These are phyloP conservation scores for Henricia sp. DNA, from an alignment of 53 echinoderm and acorn worm genomes.

Conservation along the genomic window DNA sequence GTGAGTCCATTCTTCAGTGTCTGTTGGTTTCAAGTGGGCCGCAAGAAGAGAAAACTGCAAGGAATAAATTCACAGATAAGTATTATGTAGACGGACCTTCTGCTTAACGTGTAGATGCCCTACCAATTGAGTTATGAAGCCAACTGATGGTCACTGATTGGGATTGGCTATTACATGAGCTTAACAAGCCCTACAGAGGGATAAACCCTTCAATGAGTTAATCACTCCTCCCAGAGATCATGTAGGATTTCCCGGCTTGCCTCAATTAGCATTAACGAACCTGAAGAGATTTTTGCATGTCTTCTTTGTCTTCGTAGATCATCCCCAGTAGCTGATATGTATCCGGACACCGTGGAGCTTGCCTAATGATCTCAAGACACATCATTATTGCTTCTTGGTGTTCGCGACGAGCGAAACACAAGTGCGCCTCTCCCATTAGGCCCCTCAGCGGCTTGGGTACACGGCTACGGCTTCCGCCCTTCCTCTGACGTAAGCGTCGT, in stretches of 20 bases:
- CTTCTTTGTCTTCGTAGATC: conserved; percentile 90
- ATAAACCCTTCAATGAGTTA: too few species aligned
- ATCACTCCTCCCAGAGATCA: too few species aligned
- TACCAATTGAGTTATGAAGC: too few species aligned
- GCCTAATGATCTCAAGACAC: conserved; percentile 93
- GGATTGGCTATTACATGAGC: too few species aligned
- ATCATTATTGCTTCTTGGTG: conserved; percentile 86
- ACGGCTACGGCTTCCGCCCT: conserved; percentile 21
- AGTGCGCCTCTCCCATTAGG: conserved; percentile 93
- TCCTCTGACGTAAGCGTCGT: conserved; percentile 5
- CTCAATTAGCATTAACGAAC: conserved; percentile 64
- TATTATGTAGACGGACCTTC: too few species aligned
- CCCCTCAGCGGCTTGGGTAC: conserved; percentile 87
- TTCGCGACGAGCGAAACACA: conserved; percentile 90
- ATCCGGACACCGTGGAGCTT: conserved; percentile 83
- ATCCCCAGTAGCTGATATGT: conserved; percentile 90
- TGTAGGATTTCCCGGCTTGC: too few species aligned
- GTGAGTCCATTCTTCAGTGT: conserved; percentile 87
- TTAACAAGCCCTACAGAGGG: too few species aligned
- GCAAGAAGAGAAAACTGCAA: conserved; percentile 78
- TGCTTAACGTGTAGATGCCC: too few species aligned
- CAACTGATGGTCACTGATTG: too few species aligned
- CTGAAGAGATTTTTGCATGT: conserved; percentile 85
- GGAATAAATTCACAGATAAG: too few species aligned
- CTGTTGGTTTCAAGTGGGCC: conserved; percentile 74